These are phyloP conservation scores for Cerceris ruficornis DNA, from an alignment of 2,888 invertebrate genomes.

Conservation along the genomic window DNA sequence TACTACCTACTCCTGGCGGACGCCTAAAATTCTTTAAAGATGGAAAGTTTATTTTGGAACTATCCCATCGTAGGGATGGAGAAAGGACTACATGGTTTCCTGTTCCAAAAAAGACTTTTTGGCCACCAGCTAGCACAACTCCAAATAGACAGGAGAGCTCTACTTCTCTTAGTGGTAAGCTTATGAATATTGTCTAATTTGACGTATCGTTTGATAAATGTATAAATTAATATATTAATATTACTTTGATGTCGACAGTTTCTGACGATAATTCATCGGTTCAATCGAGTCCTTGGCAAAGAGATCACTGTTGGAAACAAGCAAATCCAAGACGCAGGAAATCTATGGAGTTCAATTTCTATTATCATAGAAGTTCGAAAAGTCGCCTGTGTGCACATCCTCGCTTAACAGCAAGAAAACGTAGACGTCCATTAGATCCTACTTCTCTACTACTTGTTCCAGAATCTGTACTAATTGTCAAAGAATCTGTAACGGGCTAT, in stretches of 20 bases:
- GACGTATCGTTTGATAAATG: constrained; percentile 1
- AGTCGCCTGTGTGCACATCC: constrained; percentile 80
- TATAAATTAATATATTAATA: constrained; percentile 19
- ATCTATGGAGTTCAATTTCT: constrained; percentile 89
- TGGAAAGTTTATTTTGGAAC: constrained; percentile 94
- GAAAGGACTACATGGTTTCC: constrained; percentile 94
- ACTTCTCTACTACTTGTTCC: constrained; percentile 69
- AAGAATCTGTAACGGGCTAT: constrained; percentile 65
- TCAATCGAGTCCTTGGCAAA: constrained; percentile 95
- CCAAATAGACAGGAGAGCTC: constrained; percentile 88
- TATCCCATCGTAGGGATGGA: constrained; percentile 89
- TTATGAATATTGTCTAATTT: neutral
- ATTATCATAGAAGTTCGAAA: constrained; percentile 85
- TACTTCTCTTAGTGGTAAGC: constrained; percentile 91
- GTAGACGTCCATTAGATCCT: constrained; percentile 87
- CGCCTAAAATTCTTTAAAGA: constrained; percentile 93
- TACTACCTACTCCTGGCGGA: constrained; percentile 85
- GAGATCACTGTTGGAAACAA: constrained; percentile 95
- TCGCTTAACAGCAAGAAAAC: constrained; percentile 83
- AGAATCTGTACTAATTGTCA: constrained; percentile 60
- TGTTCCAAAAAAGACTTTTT: constrained; percentile 93
- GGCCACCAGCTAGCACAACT: constrained; percentile 90
- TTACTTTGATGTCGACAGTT: constrained; percentile 82
- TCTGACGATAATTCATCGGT: constrained; percentile 95
- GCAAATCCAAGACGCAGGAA: constrained; percentile 88